Evolutionary conservation across 2,797 vertebrate genomes (phyloP), one percentile per base, ranked within the genome.

Genomic region (Okamejei kenojei): DNA sequence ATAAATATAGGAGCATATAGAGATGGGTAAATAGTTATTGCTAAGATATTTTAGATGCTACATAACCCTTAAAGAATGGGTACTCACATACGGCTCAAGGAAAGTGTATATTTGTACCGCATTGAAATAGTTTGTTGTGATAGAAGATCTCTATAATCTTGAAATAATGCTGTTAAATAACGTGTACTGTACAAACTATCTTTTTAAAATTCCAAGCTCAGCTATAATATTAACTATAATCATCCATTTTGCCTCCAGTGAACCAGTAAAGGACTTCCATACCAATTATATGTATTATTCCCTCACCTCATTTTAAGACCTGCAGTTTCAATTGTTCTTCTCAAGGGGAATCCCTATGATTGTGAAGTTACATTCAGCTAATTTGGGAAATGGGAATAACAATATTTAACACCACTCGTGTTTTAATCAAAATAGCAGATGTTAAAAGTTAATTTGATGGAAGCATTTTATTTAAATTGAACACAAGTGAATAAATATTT

Each of bases 401-500:
- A 32, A 7, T 65, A 88, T 68, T 86, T 88, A 68, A 88, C 26
- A 32, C 19, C 11, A 10, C 35, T 91, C 45, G 54, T 92, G 68
- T 76, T 58, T 38, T 92, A 54, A 73, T 73, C 90, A 54, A 92
- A 92, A 54, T 73, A 54, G 21, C 90, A 54, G 65, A 54, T 26
- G 26, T 35, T n/a, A 92, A 74, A 73, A 58, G 35, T 76, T 74
- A 54, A 45, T 91, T 91, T 91, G 45, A 76, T 76, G 38, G 90
- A 54, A 92, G 71, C 38, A 76, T 76, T 74, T 71, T 74, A 45
- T 76, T 76, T 68, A 35, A 88, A 88, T 23, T 35, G 61, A 19
- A 88, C 84, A 88, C n/a, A 88, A 63, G 61, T 76, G 68, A 54
- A 38, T 71, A 74, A 91, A 91, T 29, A 38, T 91, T 73, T 74